phyloP scores from a whole-genome alignment of 1,140 invertebrate species.

The Caligus rogercresseyi region DNA sequence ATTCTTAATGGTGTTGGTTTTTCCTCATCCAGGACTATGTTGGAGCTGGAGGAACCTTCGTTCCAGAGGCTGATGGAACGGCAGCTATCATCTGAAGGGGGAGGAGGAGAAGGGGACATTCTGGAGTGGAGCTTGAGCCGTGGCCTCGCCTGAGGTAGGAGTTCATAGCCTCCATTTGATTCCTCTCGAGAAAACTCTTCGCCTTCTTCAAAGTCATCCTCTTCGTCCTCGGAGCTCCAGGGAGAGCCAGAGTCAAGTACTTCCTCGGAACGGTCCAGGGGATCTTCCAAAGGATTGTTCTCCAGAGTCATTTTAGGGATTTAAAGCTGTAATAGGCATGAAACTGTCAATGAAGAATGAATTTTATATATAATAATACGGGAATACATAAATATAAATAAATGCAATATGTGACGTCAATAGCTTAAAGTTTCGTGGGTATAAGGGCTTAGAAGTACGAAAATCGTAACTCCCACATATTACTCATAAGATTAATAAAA shows the following conservation, averaged over 20 bases:
- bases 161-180: background rate
- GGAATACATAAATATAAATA: too few species aligned
- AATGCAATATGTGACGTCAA: background rate
- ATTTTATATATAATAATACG: too few species aligned
- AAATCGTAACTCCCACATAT: background rate
- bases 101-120: background rate
- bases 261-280: background rate
- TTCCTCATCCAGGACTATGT: background rate
- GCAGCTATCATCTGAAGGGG: background rate
- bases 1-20: background rate
- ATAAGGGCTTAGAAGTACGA: background rate
- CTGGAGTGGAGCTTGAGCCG: background rate
- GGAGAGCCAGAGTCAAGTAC: background rate
- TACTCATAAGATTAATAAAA: too few species aligned
- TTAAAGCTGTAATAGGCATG: background rate
- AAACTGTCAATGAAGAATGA: too few species aligned
- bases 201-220: background rate
- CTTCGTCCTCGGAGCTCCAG: background rate
- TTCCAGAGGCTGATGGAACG: background rate
- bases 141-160: background rate
- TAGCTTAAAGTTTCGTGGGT: background rate
- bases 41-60: background rate
- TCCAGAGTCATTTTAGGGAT: background rate
- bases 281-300: background rate
- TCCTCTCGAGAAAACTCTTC: too few species aligned